Percentiles rank a stretch among this genome's conserved stretches.
Evolutionary conservation across 1,140 invertebrate genomes (phyloP).

Genomic region (Hypothenemus hampei): DNA sequence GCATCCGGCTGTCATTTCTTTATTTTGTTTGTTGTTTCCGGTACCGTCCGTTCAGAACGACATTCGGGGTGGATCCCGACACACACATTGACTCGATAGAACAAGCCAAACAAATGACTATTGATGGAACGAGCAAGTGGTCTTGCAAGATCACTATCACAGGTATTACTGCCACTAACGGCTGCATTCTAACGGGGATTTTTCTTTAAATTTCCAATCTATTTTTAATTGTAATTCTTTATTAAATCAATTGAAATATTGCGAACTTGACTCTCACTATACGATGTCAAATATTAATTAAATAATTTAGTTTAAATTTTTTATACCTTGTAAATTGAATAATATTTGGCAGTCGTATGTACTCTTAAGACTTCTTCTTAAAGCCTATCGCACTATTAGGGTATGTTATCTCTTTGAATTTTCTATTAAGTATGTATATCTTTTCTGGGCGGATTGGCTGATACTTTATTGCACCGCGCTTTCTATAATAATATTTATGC

Average conservation of each 20-base stretch:
- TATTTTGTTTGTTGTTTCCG: slow-evolving; percentile 50
- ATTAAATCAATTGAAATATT: neutral
- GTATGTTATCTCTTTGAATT: slow-evolving; percentile 8
- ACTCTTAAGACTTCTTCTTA: neutral
- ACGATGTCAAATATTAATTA: neutral
- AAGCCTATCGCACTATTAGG: slow-evolving; percentile 21
- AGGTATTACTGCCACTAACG: slow-evolving; percentile 58
- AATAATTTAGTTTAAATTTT: neutral
- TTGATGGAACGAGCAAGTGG: slow-evolving; percentile 99
- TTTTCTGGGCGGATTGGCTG: slow-evolving; percentile 25
- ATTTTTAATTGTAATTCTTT: neutral
- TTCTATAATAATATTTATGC: slow-evolving; percentile 7
- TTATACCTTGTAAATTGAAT: neutral
- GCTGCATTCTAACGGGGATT: slow-evolving; percentile 45
- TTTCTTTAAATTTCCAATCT: neutral
- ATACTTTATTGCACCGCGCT: slow-evolving; percentile 26
- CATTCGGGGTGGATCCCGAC: slow-evolving; percentile 96
- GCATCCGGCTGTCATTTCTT: slow-evolving; percentile 18
- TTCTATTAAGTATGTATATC: slow-evolving; percentile 8
- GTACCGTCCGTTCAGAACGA: slow-evolving; percentile 69
- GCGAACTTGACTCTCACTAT: neutral
- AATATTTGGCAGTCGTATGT: neutral
- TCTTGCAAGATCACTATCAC: slow-evolving; percentile 99
- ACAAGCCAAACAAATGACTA: slow-evolving; percentile 93
- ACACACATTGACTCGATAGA: slow-evolving; percentile 98